Base-by-base conservation (phyloP, 64 coral and sea anemone species). In the Porites lutea region DNA sequence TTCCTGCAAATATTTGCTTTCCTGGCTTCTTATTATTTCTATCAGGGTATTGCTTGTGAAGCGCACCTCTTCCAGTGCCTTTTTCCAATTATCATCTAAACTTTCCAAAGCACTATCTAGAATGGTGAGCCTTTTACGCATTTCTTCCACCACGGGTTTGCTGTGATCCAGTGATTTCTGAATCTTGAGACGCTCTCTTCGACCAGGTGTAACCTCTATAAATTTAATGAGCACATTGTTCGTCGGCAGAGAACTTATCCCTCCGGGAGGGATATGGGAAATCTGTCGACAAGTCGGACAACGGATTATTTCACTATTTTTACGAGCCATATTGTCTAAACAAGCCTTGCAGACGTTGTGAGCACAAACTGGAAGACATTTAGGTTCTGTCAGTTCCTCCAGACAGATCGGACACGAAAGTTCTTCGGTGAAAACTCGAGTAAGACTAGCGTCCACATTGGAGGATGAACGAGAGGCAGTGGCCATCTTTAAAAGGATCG, bases 281-380 rank as follows among this genome's bases (percentile, higher is more conserved):
- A 76, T 58, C 50, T 77, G 52, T 48, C 95, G 66, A 50, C 95
- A 97, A 45, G 88, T 94, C 37, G 95, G 95, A 70, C 95, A 97
- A 14, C 60, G 64, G 60, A 97, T 91, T 51, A 88, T 83, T 83
- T 74, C 88, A 18, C 18, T 83, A 47, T 59, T 75, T 47, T 44
- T 3, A 4, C 78, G 46, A 8, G 69, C 65, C 92, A 97, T 94
- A 14, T 94, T 88, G 14, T 97, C 95, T 13, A 97, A 88, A 50
- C 95, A 97, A 37, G 47, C 88, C 67, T 91, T 94, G 55, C 95
- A 97, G 4, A 97, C 57, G 65, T 93, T 93, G 75, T 93, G 91
- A 48, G 91, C 73, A 79, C 91, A 88, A 67, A 0, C 44, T 14
- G 91, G 69, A 52, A 93, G 72, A 87, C 82, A 93, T 52, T 93